Base-by-base conservation (phyloP, 2,113 vertebrate species). In the Larimichthys polyactis region DNA sequence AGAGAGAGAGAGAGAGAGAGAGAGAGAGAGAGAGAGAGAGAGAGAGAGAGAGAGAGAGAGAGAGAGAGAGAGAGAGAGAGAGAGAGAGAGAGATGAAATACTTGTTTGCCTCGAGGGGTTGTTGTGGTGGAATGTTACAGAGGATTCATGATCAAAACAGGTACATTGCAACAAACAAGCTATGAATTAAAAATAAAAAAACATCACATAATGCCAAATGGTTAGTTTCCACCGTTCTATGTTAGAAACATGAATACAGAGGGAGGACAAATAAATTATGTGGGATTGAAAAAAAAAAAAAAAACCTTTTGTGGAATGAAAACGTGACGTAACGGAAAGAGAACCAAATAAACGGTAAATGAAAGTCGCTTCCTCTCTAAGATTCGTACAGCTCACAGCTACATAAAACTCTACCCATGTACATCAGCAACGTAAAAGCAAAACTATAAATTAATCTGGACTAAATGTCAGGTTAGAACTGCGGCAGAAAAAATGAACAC, bases 201-300 rank as follows among this genome's bases (percentile, higher is more conserved):
- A 48, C 52, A 58, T 58, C 68, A 75, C 58, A 92, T 93, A 87
- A 91, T 93, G 93, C 95, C 92, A 96, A 96, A 95, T 94, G 93
- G 95, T 96, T 96, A 94, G 94, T 94, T 40, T 87, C 87, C 91
- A 91, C 86, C 91, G 93, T 74, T 90, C 86, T 70, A 84, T 71
- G 84, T 90, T 83, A 91, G 85, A 94, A 94, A 95, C 95, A 96
- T 95, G 95, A 96, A 86, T 72, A 81, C 55, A 84, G 64, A 75
- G 93, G 95, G 96, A 95, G 94, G 93, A 94, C 92, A 94, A 96
- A 96, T 96, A 96, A 96, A 97, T 96, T 90, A 86, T 68, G 66
- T 60, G 76, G 94, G 94, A 94, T 2, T 93, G 93, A 88, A 72
- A 64, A 16, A 27, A 27, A 27, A 27, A 27, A 27, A 2, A 52